Evolutionary conservation across 1,140 invertebrate genomes (phyloP).

Genomic region (Myzus persicae): DNA sequence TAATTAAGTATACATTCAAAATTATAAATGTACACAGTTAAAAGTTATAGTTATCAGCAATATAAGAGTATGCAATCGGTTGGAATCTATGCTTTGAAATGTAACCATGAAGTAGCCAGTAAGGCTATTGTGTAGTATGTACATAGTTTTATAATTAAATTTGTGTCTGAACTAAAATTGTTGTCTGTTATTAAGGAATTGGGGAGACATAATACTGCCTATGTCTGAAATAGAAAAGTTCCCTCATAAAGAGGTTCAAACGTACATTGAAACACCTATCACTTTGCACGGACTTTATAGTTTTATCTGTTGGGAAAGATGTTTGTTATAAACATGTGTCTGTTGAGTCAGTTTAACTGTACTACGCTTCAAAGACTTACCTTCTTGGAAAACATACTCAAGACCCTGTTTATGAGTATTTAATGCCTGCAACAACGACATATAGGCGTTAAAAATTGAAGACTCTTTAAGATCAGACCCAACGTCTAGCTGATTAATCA

Average conservation of each 20-base stretch:
- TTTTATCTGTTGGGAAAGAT: neutral
- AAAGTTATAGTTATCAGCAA: neutral
- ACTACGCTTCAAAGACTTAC: neutral
- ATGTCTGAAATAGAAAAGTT: neutral
- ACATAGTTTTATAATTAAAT: neutral
- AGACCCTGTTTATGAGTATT: slow-evolving; percentile 13
- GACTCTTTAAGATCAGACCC: slow-evolving; percentile 3
- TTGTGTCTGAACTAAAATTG: too few species aligned
- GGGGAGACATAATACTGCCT: neutral
- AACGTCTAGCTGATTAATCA: neutral
- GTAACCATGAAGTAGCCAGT: neutral
- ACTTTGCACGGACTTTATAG: neutral
- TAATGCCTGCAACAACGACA: neutral
- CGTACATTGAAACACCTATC: neutral
- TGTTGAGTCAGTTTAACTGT: neutral
- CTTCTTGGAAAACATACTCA: slow-evolving; percentile 32
- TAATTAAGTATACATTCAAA: neutral
- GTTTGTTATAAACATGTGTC: neutral
- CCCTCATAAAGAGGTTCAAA: neutral
- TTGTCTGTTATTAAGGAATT: too few species aligned
- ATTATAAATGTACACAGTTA: neutral
- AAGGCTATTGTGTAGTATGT: neutral
- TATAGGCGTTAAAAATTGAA: slow-evolving; percentile 41
- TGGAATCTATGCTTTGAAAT: neutral
- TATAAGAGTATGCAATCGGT: neutral